Evolutionary conservation across 1,140 invertebrate species (phyloP), one percentile per base, ranked within the genome.

Genomic region (Calephelis nemesis): DNA sequence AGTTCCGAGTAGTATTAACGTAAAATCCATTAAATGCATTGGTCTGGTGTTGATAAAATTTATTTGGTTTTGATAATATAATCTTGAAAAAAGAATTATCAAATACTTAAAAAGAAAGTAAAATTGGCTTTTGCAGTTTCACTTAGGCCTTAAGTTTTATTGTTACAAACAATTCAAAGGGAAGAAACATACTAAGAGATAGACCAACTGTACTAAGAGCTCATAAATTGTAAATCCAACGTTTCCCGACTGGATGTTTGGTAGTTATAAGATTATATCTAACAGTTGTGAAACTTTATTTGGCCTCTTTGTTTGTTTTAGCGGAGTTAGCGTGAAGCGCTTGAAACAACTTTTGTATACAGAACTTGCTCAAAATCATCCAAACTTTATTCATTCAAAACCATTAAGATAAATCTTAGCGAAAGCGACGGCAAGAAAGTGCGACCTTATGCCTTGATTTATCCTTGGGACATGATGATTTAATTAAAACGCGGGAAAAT

Each of bases 301-400:
- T 52, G 49, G 49, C 49, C 49, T 52, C 49, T 52, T 52, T 52
- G 49, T 52, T 52, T 52, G 15, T 30, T 15, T 52, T 15, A 8
- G n/a, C 10, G 49, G 49, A 52, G 50, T 54, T 54, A 54, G 50
- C 50, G 50, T 54, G 50, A 54, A 54, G 50, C 50, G 50, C 50
- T 54, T 54, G 50, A 54, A 54, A 54, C 15, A 54, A 54, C 50
- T 54, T 54, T 19, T 54, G 50, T 54, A 19, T 54, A 54, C 50
- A 54, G 19, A 54, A 54, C 50, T 54, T 54, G 15, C 15, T 54
- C 13, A 54, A 54, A 54, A 54, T 54, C 50, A 54, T 54, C 15
- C 50, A 54, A 52, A 58, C 52, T 58, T 58, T 58, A 58, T 58
- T 58, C 52, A 58, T 58, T 58, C 52, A 58, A 58, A 58, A 58